A percentile compares a stretch with the other conserved stretches of the same genome.
Conservation (phyloP, 2,888 invertebrate genomes). For the Monopis laevigella region DNA sequence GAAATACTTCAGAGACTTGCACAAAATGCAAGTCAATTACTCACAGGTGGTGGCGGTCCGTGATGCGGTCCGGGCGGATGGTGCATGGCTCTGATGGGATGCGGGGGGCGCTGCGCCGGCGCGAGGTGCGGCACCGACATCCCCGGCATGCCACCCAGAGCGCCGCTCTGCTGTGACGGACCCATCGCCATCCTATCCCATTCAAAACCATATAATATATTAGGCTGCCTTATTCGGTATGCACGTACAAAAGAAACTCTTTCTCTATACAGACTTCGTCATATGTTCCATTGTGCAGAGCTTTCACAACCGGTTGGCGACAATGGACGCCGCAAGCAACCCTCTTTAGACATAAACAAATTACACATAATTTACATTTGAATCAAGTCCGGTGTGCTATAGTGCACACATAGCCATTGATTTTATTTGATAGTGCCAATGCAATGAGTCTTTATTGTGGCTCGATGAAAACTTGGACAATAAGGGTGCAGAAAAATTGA, state of each 20-base stretch:
- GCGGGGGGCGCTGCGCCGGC: conserved; percentile 42
- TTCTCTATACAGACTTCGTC: conserved; percentile 52
- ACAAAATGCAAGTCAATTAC: too few relatives aligned
- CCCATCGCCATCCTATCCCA: conserved; percentile 47
- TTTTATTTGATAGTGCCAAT: conserved; percentile 17
- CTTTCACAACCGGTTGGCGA: conserved; percentile 49
- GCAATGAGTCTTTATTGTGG: conserved; percentile 7
- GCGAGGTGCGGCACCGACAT: conserved; percentile 37
- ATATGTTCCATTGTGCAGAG: conserved; percentile 46
- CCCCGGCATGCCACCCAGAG: conserved; percentile 39
- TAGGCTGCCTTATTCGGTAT: conserved; percentile 33
- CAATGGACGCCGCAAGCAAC: conserved; percentile 61
- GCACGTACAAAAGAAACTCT: conserved; percentile 32
- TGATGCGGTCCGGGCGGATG: conserved; percentile 30
- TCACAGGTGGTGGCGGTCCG: conserved; percentile 46
- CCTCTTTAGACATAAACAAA: conserved; percentile 61
- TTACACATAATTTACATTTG: conserved; percentile 61
- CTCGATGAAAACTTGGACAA: not conserved
- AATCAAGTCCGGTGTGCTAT: conserved; percentile 29
- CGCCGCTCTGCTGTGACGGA: conserved; percentile 38
- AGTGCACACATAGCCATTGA: conserved; percentile 25
- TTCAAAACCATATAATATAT: conserved; percentile 45
- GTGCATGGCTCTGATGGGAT: conserved; percentile 47
- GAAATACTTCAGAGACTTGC: too few relatives aligned
- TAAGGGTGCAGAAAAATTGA: conserved; percentile 1